phyloP scores from a whole-genome alignment of 1,140 invertebrate species.

The Pachypsylla venusta region DNA sequence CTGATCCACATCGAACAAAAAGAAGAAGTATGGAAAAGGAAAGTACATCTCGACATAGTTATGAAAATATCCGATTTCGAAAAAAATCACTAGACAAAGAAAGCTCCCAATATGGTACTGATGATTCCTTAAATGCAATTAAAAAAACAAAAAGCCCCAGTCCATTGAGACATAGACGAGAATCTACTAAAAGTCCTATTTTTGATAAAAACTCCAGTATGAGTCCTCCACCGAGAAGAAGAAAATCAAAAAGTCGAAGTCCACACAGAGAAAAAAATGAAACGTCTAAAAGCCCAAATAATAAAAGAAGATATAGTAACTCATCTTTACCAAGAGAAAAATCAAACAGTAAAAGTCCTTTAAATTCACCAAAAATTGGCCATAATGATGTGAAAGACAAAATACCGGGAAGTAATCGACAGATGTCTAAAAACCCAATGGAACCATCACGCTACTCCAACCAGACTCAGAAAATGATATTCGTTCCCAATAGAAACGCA shows the following conservation, averaged over 20 bases:
- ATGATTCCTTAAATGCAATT: not conserved
- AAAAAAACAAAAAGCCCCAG: not conserved
- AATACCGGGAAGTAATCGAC: no score
- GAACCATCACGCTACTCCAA: no score
- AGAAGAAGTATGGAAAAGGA: slow-evolving; percentile 6
- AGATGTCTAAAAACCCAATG: not conserved
- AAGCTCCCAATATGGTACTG: not conserved
- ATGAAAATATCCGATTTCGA: not conserved
- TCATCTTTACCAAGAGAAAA: not conserved
- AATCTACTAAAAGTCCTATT: not conserved
- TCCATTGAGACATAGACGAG: not conserved
- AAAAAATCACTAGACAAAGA: not conserved
- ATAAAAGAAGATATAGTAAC: not conserved
- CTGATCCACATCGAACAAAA: not conserved
- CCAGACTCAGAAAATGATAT: no score
- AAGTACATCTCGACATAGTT: not conserved
- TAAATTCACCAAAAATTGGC: not conserved
- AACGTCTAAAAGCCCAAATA: not conserved
- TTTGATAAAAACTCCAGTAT: not conserved
- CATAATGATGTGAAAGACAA: no score
- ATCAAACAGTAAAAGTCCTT: slow-evolving; percentile 4
- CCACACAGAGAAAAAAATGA: no score
- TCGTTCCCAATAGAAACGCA: no score
- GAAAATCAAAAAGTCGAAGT: slow-evolving; percentile 6
- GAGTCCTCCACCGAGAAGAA: not conserved